Evolutionary conservation across 1,140 invertebrate genomes (phyloP).

Genomic region (Aphelinus atriplicis): DNA sequence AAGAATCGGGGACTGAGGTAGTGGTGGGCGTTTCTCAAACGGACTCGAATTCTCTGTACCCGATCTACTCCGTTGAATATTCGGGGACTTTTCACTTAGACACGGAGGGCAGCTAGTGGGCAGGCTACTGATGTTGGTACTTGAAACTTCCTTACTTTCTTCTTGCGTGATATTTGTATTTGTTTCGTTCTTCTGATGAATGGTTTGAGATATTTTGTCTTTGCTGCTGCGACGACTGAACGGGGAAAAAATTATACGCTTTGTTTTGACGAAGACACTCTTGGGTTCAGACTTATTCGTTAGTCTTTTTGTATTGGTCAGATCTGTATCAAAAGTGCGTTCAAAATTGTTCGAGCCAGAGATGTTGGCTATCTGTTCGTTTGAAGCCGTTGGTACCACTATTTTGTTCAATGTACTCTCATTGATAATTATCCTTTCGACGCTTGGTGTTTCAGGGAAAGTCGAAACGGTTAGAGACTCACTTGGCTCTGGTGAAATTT

Average conservation of each 20-base stretch:
- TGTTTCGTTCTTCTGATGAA: slow-evolving; percentile 25
- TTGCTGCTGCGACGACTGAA: slow-evolving; percentile 65
- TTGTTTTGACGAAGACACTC: slow-evolving; percentile 78
- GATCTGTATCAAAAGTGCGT: slow-evolving; percentile 22
- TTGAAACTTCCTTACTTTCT: neutral
- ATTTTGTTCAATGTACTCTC: slow-evolving; percentile 55
- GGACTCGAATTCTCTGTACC: slow-evolving; percentile 13
- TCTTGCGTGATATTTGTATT: too few relatives aligned
- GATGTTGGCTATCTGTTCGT: slow-evolving; percentile 40
- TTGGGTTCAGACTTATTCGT: slow-evolving; percentile 37
- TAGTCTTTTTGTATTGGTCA: slow-evolving; percentile 23
- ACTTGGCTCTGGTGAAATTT: neutral
- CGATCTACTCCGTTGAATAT: slow-evolving; percentile 22
- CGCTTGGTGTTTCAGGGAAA: slow-evolving; percentile 34
- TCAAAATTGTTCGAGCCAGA: slow-evolving; percentile 25
- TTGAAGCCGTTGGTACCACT: slow-evolving; percentile 49
- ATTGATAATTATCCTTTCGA: slow-evolving; percentile 52
- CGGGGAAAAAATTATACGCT: slow-evolving; percentile 79
- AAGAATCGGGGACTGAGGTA: slow-evolving; percentile 69
- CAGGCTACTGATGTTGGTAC: neutral
- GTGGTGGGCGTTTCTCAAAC: slow-evolving; percentile 58
- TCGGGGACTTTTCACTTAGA: neutral
- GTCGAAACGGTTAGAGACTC: slow-evolving; percentile 35
- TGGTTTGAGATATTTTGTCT: slow-evolving; percentile 36
- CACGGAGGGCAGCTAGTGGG: too few relatives aligned